Percentiles rank a stretch among this genome's conserved stretches.
phyloP scores from a whole-genome alignment of 92 coral and sea anemone genomes.

The Isaurus tuberculatus region DNA sequence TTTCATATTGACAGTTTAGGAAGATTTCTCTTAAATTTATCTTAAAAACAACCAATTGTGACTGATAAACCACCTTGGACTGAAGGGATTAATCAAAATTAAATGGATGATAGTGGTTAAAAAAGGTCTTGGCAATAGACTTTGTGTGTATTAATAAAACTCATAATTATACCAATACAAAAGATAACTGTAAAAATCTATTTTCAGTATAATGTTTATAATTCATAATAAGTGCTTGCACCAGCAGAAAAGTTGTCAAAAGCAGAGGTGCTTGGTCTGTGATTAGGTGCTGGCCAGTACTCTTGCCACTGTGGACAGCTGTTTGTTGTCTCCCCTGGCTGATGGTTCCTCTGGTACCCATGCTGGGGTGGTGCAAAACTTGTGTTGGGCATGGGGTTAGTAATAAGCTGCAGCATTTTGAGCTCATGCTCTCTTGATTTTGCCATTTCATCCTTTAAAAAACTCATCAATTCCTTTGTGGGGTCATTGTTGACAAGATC shows the following conservation, averaged over 20 bases:
- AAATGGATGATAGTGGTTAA: background rate
- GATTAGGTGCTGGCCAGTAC: constrained; percentile 7
- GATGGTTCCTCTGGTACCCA: constrained; percentile 30
- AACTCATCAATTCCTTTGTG: background rate
- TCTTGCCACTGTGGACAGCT: constrained; percentile 34
- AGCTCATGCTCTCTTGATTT: constrained; percentile 14
- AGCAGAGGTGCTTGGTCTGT: constrained; percentile 11
- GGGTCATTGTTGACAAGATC: constrained; percentile 6
- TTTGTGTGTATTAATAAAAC: constrained; percentile 1
- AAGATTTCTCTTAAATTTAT: background rate
- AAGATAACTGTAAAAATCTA: background rate
- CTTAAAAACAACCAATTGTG: background rate
- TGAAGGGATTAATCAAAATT: background rate
- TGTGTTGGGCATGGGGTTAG: constrained; percentile 3
- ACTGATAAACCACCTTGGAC: constrained; percentile 1
- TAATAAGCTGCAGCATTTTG: constrained; percentile 20
- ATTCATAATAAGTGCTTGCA: constrained; percentile 7
- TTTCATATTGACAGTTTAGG: background rate
- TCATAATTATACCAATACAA: background rate
- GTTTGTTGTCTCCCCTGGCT: constrained; percentile 4
- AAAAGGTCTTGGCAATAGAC: constrained; percentile 1
- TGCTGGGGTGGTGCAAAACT: background rate
- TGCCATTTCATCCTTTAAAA: constrained; percentile 24
- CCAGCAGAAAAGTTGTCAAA: constrained; percentile 19
- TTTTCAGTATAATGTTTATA: constrained; percentile 7